Evolutionary conservation across 2,113 vertebrate species (phyloP).

Genomic region (Rhadina sibilatrix): DNA sequence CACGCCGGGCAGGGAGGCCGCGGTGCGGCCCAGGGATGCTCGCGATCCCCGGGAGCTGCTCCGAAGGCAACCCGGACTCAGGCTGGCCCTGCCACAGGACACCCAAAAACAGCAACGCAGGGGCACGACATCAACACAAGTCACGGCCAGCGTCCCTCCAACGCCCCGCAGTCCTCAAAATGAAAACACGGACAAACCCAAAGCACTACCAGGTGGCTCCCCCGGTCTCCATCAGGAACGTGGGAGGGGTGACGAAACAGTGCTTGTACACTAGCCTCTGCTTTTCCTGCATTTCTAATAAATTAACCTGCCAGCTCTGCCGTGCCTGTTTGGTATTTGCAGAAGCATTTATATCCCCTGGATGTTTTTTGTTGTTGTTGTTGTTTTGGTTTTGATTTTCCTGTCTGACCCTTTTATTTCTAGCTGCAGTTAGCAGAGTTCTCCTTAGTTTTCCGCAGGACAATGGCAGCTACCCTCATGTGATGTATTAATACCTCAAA

Average conservation of each 20-base stretch:
- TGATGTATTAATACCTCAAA: background rate
- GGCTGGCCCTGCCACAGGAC: background rate
- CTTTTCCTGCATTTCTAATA: background rate
- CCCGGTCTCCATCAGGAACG: background rate
- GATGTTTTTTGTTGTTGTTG: background rate
- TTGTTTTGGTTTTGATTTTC: background rate
- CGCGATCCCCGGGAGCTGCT: background rate
- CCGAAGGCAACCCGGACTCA: no score
- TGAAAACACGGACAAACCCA: no score
- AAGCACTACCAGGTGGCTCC: no score
- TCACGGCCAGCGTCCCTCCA: background rate
- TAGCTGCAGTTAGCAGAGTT: background rate
- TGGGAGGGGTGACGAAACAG: background rate
- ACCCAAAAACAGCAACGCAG: background rate
- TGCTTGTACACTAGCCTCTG: background rate
- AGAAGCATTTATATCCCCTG: background rate
- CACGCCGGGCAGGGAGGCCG: no score
- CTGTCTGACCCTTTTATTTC: background rate
- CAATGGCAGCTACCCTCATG: background rate
- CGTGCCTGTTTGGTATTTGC: background rate
- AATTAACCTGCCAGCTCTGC: background rate
- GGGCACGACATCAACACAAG: background rate
- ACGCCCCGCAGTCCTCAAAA: background rate
- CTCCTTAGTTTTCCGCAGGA: background rate
- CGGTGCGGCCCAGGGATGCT: background rate